Conservation (phyloP, 2,888 invertebrate species). For the Tachystola acroxantha region DNA sequence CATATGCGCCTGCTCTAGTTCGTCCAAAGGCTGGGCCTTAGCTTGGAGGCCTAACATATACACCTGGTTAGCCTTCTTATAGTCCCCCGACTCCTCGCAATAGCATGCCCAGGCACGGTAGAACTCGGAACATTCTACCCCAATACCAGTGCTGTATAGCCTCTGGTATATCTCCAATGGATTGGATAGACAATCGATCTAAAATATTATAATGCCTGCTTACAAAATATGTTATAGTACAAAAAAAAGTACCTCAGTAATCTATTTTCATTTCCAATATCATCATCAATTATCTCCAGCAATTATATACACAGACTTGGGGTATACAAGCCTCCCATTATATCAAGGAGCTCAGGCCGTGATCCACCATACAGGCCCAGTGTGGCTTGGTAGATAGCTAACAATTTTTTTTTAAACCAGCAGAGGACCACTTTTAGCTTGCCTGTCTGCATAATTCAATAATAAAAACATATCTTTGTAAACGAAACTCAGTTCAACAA, state of each 20-base stretch:
- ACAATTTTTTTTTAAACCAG: too few species aligned
- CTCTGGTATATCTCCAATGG: conserved; percentile 89
- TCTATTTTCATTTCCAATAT: too few species aligned
- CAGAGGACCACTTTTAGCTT: too few species aligned
- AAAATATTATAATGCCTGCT: conserved; percentile 24
- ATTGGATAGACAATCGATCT: conserved; percentile 88
- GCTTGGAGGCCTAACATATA: conserved; percentile 87
- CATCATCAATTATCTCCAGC: too few species aligned
- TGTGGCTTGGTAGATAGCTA: too few species aligned
- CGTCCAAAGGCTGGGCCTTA: conserved; percentile 88
- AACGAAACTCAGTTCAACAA: background rate
- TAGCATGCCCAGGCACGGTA: conserved; percentile 95
- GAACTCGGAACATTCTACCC: conserved; percentile 88
- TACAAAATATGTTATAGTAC: background rate
- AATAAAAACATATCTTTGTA: too few species aligned
- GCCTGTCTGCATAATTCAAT: too few species aligned
- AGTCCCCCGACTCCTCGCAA: conserved; percentile 89
- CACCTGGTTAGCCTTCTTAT: conserved; percentile 89
- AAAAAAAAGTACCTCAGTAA: too few species aligned
- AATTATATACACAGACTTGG: too few species aligned
- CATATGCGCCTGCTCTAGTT: conserved; percentile 85
- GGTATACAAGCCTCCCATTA: too few species aligned
- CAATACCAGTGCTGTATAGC: conserved; percentile 88
- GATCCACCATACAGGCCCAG: too few species aligned
- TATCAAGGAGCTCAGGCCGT: too few species aligned